Percentiles rank a stretch among this genome's conserved stretches.
phyloP scores from a whole-genome alignment of 2,113 vertebrate genomes.

The Budorcas taxicolor region DNA sequence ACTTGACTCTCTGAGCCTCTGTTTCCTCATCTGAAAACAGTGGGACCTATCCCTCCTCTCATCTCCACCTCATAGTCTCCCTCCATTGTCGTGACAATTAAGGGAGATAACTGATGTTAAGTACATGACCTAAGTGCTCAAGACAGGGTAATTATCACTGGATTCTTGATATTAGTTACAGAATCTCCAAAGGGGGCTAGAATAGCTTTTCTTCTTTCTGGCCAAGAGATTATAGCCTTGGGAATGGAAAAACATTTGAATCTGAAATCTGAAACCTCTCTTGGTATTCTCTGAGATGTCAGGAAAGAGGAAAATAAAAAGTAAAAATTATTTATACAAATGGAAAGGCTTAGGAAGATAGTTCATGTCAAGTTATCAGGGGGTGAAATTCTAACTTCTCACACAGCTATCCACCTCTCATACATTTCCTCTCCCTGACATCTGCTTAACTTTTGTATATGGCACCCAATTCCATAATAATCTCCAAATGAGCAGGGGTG shows the following conservation, averaged over 20 bases:
- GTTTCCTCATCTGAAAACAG: background rate
- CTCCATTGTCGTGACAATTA: background rate
- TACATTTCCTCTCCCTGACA: background rate
- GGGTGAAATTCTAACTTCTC: background rate
- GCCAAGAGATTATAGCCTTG: background rate
- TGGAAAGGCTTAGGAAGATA: background rate
- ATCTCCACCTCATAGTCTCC: rapidly evolving
- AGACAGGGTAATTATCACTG: background rate
- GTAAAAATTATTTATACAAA: background rate
- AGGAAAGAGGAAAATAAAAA: constrained; percentile 9
- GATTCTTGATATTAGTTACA: background rate
- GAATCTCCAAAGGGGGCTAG: background rate
- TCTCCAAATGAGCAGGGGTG: rapidly evolving
- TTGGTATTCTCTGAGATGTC: background rate
- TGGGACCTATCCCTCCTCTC: rapidly evolving
- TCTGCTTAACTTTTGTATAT: background rate
- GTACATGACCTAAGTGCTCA: background rate
- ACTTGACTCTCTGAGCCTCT: background rate
- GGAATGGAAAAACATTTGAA: background rate
- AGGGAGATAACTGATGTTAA: background rate
- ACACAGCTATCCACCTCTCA: background rate
- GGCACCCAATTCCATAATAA: rapidly evolving
- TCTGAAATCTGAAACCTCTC: constrained; percentile 1
- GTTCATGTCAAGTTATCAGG: background rate
- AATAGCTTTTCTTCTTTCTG: constrained; percentile 19